These are phyloP conservation scores for Camelus bactrianus DNA, from an alignment of 2,113 vertebrate species.

Conservation along the genomic window DNA sequence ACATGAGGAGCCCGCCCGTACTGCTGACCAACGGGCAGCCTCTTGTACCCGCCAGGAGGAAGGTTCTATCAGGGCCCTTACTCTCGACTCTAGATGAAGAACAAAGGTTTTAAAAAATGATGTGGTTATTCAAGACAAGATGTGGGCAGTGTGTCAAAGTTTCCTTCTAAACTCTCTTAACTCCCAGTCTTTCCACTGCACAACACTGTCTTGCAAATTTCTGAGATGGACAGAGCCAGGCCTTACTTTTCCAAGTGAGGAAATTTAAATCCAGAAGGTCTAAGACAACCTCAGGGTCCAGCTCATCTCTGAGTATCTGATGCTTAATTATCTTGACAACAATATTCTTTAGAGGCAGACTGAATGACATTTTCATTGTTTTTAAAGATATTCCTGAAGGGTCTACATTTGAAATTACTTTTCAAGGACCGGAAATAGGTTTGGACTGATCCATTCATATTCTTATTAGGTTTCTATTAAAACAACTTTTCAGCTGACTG, in stretches of 20 bases:
- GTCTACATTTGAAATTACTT: neutral
- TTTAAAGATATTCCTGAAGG: neutral
- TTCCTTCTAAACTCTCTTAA: neutral
- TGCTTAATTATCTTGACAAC: neutral
- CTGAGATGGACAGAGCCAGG: neutral
- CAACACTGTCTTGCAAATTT: neutral
- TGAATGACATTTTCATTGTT: neutral
- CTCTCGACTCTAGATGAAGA: neutral
- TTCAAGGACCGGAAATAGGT: neutral
- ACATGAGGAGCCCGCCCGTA: neutral
- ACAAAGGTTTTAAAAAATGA: neutral
- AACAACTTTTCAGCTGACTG: neutral
- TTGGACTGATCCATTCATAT: neutral
- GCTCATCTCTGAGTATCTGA: neutral
- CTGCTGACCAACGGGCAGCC: neutral
- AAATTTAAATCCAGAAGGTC: neutral
- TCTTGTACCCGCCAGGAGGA: neutral
- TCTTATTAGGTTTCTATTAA: neutral
- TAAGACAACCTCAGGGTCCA: neutral
- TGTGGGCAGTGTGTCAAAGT: neutral
- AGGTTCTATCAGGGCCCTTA: neutral
- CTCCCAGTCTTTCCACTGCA: neutral
- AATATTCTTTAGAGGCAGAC: neutral
- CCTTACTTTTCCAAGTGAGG: neutral
- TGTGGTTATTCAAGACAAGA: neutral